Percentiles rank a stretch among this genome's conserved stretches.
phyloP scores from a whole-genome alignment of 1,140 invertebrate genomes.

The Procambarus clarkii region DNA sequence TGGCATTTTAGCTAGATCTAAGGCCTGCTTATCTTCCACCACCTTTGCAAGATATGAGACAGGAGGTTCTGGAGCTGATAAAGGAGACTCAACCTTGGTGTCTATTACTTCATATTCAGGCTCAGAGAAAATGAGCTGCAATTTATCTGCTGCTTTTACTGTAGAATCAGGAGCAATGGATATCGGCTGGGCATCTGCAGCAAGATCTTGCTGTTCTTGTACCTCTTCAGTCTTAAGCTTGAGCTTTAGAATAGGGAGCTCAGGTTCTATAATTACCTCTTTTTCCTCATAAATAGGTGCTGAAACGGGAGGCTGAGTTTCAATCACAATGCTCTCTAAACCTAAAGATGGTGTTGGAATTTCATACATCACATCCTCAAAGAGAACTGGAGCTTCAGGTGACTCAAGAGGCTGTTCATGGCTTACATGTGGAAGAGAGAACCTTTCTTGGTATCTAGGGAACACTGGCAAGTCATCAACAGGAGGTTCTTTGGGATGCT shows the following conservation, averaged over 20 bases:
- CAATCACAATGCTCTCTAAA: constrained; percentile 1
- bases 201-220: neutral
- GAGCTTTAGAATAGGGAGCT: neutral
- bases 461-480: neutral
- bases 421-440: neutral
- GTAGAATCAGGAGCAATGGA: neutral
- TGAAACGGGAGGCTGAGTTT: constrained; percentile 3
- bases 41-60: too few species aligned
- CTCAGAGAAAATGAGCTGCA: neutral
- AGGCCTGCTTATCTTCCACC: neutral
- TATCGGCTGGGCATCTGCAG: neutral
- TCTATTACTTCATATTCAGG: constrained; percentile 16
- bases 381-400: neutral
- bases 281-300: constrained; percentile 34
- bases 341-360: neutral
- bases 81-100: neutral
- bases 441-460: constrained; percentile 12
- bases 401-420: constrained; percentile 6
- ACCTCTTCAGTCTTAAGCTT: neutral
- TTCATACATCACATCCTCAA: constrained; percentile 27
- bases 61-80: neutral
- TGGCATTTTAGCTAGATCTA: neutral
- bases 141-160: neutral
- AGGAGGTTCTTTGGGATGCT: neutral
- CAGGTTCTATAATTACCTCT: constrained; percentile 8